Conservation (phyloP, 2,797 vertebrate genomes). For the Vultur gryphus region DNA sequence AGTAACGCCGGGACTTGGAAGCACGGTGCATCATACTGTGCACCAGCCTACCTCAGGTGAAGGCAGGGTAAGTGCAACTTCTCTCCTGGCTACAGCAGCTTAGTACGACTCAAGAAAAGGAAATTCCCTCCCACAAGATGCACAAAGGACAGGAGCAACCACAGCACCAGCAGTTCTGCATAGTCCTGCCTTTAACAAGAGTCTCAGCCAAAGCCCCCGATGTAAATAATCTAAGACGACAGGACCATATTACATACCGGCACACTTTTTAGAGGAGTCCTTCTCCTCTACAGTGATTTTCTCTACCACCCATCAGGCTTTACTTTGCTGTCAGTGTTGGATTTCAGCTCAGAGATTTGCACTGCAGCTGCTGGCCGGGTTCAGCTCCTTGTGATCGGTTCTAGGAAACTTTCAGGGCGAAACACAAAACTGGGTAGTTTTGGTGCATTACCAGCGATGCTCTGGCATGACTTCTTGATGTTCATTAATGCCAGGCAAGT, state of each 20-base stretch:
- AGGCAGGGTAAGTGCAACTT: not conserved
- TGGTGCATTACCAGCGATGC: not conserved
- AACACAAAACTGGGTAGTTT: not conserved
- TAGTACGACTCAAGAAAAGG: not conserved
- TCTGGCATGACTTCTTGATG: not conserved
- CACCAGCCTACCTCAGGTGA: fast-evolving
- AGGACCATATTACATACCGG: not conserved
- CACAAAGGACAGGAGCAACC: not conserved
- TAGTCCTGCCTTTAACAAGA: not conserved
- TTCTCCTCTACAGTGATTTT: not conserved
- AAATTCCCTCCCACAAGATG: not conserved
- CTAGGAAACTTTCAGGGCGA: not conserved
- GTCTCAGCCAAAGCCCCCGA: not conserved
- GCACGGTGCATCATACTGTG: fast-evolving
- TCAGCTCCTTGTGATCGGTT: not conserved
- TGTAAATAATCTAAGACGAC: not conserved
- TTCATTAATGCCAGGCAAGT: not conserved
- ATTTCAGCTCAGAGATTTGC: not conserved
- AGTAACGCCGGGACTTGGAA: fast-evolving
- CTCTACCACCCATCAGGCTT: not conserved
- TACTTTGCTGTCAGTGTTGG: not conserved
- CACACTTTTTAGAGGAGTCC: not conserved
- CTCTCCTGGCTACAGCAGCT: not conserved
- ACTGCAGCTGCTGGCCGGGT: not conserved
- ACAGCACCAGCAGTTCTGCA: not conserved